Evolutionary conservation across 1,140 invertebrate genomes (phyloP), one percentile per base, ranked within the genome.

Genomic region (Drosophila persimilis): DNA sequence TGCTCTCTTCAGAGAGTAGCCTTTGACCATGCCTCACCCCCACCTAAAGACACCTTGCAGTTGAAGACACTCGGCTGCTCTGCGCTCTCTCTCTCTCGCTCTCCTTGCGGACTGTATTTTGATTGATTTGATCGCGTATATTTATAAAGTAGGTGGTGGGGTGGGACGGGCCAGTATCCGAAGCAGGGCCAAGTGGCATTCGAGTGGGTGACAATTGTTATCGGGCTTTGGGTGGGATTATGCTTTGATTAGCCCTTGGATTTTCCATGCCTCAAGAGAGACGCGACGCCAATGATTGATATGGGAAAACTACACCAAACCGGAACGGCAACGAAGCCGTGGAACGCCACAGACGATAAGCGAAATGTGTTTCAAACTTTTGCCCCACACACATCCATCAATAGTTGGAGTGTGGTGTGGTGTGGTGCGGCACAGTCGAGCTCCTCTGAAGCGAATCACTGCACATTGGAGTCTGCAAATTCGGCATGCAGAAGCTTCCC

Each of bases 71-170:
- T 2, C 22, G 5, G 41, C 50, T 62, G n/a, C 61, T 39, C 47
- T n/a, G 9, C 31, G 31, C 41, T 72, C 26, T 52, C 29, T 8
- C 13, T 39, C 31, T 9, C 31, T 31, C 31, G 39, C 31, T 3
- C 31, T 31, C 17, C 22, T 50, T n/a, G 15, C 54, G 48, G 47
- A 53, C 47, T 59, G 55, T 43, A 81, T 64, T 79, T 67, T 85
- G 77, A 88, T 88, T 85, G 81, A 85, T 85, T 74, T 77, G 81
- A 46, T 73, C 60, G 58, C 20, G 29, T 59, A 41, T 72, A 65
- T 55, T 57, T 53, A 57, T 73, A 35, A 39, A 45, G 35, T 24
- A 15, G 15, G 15, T 15, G 15, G 35, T 15, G 15, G 29, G 26
- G 65, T 22, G 52, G 41, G 63, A 17, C 17, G 17, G 17, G 17